Evolutionary conservation across 53 echinoderm and acorn worm genomes (phyloP), one percentile per base, ranked within the genome.

Genomic region (Luidia sarsii): DNA sequence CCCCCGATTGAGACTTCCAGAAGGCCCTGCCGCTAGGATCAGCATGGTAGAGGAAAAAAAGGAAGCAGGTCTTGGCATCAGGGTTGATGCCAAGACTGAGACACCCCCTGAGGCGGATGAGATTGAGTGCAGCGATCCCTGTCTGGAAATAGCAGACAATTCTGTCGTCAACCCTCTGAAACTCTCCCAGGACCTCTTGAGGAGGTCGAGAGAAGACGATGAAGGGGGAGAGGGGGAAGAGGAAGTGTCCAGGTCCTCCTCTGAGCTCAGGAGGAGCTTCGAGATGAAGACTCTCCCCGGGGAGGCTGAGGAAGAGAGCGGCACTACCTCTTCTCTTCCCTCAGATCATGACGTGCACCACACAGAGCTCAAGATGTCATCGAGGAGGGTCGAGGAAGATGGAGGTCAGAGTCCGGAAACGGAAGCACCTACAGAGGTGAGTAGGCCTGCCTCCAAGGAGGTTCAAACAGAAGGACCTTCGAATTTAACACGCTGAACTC

Each of bases 231-330:
- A 57, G 13, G 16, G 32, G 8, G 32, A 52, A 48, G 20, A 20
- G 10, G 22, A 35, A 10, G 25, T 22, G 19, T 33, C 53, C 20
- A 33, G 35, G n/a, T 33, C 70, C 50, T 52, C 70, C 21, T n/a
- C n/a, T 30, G 53, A 52, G 10, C 20, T 35, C 13, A 33, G 33
- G 53, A 28, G 53, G 53, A 20, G 70, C 23, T 33, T 33, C 20
- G 70, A 70, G 67, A 81, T 81, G 67, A 65, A 56, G 34, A 65
- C 81, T 4, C 81, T 81, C 19, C 81, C 81, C 29, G 81, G 81
- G 7, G 81, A 81, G 50, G 81, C 81, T 6, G 67, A 57, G n/a
- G 75, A 59, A 7, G 33, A 62, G 3, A 39, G 33, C 6, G 70
- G 33, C 3, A 48, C 51, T 52, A 19, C 18, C 50, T 70, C 35